Evolutionary conservation across 92 coral and sea anemone species (phyloP).

Genomic region (Zoanthus solanderi): DNA sequence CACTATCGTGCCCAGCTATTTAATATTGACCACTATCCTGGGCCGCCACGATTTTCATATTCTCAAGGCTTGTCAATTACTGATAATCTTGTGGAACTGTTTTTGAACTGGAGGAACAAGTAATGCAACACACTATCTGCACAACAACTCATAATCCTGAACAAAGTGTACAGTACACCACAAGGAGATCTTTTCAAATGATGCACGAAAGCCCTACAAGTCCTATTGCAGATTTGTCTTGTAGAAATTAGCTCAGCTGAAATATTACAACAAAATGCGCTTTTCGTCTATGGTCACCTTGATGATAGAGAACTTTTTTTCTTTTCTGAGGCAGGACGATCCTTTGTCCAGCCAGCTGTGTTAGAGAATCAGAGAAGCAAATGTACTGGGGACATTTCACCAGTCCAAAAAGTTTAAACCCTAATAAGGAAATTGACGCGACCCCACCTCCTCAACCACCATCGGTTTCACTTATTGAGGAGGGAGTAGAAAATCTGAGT

Average conservation of each 20-base stretch:
- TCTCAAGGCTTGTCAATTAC: not conserved
- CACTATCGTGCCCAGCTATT: not conserved
- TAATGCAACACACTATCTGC: not conserved
- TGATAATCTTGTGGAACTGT: not conserved
- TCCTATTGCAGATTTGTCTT: not conserved
- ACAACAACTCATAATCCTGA: not conserved
- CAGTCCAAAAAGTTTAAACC: slow-evolving; percentile 60
- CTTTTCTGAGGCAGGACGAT: slow-evolving; percentile 38
- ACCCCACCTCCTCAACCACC: not conserved
- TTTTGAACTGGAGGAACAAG: not conserved
- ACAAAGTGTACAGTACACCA: slow-evolving; percentile 25
- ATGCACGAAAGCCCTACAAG: slow-evolving; percentile 19
- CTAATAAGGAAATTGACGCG: slow-evolving; percentile 41
- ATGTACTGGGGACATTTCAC: slow-evolving; percentile 60
- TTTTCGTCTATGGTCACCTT: slow-evolving; percentile 57
- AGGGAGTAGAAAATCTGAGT: not conserved
- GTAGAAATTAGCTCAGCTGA: slow-evolving; percentile 42
- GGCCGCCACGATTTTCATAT: slow-evolving; percentile 7
- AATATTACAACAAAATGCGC: slow-evolving; percentile 36
- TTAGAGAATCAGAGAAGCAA: slow-evolving; percentile 34
- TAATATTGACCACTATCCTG: not conserved
- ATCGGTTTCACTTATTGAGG: not conserved
- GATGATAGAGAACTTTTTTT: slow-evolving; percentile 65
- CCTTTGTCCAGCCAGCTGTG: slow-evolving; percentile 61
- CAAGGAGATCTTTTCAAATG: slow-evolving; percentile 43